Percentiles rank a stretch among this genome's conserved stretches.
Evolutionary conservation across 2,797 vertebrate genomes (phyloP).

Genomic region (Selene dorsalis): DNA sequence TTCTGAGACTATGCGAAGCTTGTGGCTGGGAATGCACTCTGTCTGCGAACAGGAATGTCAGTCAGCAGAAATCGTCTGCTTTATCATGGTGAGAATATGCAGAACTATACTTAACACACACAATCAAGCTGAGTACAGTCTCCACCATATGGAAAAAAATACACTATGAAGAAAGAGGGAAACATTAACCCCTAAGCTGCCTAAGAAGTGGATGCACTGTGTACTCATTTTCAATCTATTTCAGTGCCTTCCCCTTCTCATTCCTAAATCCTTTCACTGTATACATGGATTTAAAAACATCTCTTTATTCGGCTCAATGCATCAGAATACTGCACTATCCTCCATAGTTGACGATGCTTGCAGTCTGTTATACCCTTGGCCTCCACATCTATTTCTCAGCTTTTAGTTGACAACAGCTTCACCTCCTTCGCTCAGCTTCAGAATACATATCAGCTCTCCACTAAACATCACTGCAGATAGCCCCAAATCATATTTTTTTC

Average conservation of each 20-base stretch:
- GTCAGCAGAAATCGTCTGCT: constrained; percentile 57
- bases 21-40: constrained; percentile 54
- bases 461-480: background rate
- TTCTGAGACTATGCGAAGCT: constrained; percentile 57
- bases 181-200: constrained; percentile 27
- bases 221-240: too few species aligned
- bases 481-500: background rate
- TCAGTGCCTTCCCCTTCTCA: too few species aligned
- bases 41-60: constrained; percentile 64
- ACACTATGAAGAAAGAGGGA: constrained; percentile 27
- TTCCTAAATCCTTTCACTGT: background rate
- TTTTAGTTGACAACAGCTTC: background rate
- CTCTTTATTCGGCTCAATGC: background rate
- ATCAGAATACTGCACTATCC: background rate
- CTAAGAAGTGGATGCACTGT: background rate
- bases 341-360: background rate
- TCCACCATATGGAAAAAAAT: constrained; percentile 24
- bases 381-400: background rate
- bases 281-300: background rate
- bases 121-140: constrained; percentile 22
- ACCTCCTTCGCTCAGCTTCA: background rate
- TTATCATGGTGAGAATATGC: constrained; percentile 42
- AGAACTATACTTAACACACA: constrained; percentile 30
- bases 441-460: background rate
- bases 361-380: background rate